Evolutionary conservation across 1,140 invertebrate species (phyloP), one percentile per base, ranked within the genome.

Genomic region (Drosophila bifasciata): DNA sequence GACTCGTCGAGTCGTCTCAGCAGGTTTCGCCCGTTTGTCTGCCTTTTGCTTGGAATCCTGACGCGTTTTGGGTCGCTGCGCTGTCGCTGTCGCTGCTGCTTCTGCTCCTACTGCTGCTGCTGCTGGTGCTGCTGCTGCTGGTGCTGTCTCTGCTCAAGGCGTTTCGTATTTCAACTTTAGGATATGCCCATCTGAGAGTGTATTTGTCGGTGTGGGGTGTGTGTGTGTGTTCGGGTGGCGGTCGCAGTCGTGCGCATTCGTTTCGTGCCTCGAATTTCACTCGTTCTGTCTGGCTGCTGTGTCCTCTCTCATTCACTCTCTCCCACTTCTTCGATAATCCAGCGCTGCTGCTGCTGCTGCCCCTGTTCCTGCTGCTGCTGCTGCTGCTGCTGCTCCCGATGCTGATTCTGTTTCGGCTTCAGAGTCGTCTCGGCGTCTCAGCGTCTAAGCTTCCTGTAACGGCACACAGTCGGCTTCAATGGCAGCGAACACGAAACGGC

Each of bases 1-100:
- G 89, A 91, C 89, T 91, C 89, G 89, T 80, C 89, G 84, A 90
- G 76, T 91, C 81, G 80, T 91, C 89, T 91, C 85, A 90, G 85
- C 81, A 91, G 89, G 89, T 86, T 89, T 83, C 73, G 89, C 89
- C 89, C 89, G 89, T 90, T 89, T 90, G 89, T 89, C 89, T 90
- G 85, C 89, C 77, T 85, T 85, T 85, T 90, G 88, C 76, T 86
- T 89, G 72, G 67, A 55, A 66, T 75, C 71, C 55, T 80, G 76
- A 76, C 76, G 79, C 76, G 66, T 57, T 36, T 36, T 36, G 32
- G 32, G 32, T 36, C 32, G 11, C 32, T 36, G 11, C 63, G 70
- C 53, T 53, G 72, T 61, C 25, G 55, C 39, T 50, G 75, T 55
- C 63, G 63, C 39, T 40, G 45, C 41, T 3, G 11, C 32, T 56